Evolutionary conservation across 2,888 invertebrate genomes (phyloP).

Genomic region (Lypha dubia): DNA sequence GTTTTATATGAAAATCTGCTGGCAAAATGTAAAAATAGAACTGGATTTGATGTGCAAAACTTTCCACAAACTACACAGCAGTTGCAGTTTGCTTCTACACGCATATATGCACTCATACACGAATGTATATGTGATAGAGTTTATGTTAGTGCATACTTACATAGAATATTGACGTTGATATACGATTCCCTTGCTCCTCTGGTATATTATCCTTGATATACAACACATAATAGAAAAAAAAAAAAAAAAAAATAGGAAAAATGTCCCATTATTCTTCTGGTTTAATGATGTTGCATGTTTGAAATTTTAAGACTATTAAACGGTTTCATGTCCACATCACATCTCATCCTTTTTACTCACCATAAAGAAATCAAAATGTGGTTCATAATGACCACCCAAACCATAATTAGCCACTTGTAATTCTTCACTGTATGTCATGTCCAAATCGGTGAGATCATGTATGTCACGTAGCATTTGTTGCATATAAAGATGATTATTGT

Average conservation of each 20-base stretch:
- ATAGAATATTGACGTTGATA: constrained; percentile 97
- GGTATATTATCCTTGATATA: constrained; percentile 55
- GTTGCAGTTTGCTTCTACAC: no score
- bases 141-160: constrained; percentile 86
- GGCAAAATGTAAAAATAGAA: constrained; percentile 5
- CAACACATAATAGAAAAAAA: constrained; percentile 14
- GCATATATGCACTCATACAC: no score
- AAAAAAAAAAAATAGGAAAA: constrained; percentile 28
- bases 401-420: constrained; percentile 99
- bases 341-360: constrained; percentile 66
- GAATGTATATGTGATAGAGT: not conserved
- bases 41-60: not conserved
- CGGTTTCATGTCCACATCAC: not conserved
- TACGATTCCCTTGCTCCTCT: constrained; percentile 93
- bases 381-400: constrained; percentile 98
- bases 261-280: constrained; percentile 6
- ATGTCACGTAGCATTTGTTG: constrained; percentile 87
- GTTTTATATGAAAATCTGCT: constrained; percentile 7
- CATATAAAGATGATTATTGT: constrained; percentile 76
- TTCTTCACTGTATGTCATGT: constrained; percentile 89
- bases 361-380: constrained; percentile 93
- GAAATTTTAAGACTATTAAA: constrained; percentile 11
- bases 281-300: constrained; percentile 6
- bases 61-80: constrained; percentile 3
- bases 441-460: constrained; percentile 86